These are phyloP conservation scores for Mesorhabditis spiculigera DNA, from an alignment of 2,888 invertebrate genomes.

Conservation along the genomic window DNA sequence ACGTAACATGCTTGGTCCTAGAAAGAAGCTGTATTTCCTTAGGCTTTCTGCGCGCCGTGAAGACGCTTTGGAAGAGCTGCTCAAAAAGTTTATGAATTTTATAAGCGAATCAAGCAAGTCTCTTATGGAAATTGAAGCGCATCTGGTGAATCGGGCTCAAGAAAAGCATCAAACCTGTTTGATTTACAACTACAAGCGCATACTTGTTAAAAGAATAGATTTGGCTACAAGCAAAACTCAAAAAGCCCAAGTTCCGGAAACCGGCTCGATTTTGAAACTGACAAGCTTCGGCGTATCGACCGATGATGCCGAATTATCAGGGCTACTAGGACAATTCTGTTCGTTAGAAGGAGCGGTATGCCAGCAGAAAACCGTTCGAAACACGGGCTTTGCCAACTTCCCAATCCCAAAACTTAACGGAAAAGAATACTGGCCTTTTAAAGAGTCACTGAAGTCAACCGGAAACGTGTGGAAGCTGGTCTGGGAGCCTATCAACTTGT, in stretches of 20 bases:
- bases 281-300: background rate
- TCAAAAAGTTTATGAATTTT: slow-evolving; percentile 12
- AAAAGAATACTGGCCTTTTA: slow-evolving; percentile 9
- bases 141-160: slow-evolving; percentile 16
- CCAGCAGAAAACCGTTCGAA: slow-evolving; percentile 11
- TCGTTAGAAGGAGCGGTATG: no score
- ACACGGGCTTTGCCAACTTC: slow-evolving; percentile 4
- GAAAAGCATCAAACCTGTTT: slow-evolving; percentile 19
- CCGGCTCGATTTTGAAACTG: background rate
- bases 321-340: background rate
- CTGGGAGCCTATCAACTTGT: no score
- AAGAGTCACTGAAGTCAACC: background rate
- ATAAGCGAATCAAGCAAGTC: slow-evolving; percentile 10
- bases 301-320: background rate
- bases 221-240: slow-evolving; percentile 13
- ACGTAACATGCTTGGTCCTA: background rate
- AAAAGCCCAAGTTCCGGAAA: slow-evolving; percentile 15
- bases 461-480: no score
- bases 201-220: slow-evolving; percentile 10
- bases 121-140: slow-evolving; percentile 13
- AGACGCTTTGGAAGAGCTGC: slow-evolving; percentile 10
- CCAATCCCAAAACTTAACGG: background rate
- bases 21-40: slow-evolving; percentile 22
- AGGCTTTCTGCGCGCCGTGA: slow-evolving; percentile 30
- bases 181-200: slow-evolving; percentile 23